These are phyloP conservation scores for Crambe crambe DNA, from an alignment of 37 sponge, comb jelly and placozoan genomes.

Conservation along the genomic window DNA sequence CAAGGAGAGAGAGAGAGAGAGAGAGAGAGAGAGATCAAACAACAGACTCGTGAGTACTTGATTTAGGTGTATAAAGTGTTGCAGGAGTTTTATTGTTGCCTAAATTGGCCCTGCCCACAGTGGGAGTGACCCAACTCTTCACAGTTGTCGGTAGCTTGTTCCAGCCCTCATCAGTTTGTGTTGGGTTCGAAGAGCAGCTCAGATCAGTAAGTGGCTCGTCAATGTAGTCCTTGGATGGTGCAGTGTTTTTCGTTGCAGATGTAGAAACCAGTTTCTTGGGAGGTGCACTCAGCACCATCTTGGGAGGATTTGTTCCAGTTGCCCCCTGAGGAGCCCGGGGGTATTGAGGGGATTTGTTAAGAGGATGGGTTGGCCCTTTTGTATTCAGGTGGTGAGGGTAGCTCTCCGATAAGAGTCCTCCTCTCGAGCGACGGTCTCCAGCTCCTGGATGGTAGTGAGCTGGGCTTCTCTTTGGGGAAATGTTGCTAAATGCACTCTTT, in stretches of 20 bases:
- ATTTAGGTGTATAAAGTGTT: background rate
- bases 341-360: background rate
- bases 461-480: background rate
- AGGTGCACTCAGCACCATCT: background rate
- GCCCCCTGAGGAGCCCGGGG: conserved; percentile 9
- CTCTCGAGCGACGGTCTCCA: background rate
- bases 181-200: no score
- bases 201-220: no score
- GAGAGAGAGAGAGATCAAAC: no score
- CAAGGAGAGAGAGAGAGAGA: no score
- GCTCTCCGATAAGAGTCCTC: background rate
- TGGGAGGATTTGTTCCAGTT: background rate
- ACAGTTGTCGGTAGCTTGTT: no score
- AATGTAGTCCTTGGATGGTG: no score
- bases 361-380: background rate
- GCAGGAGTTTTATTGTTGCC: no score
- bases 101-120: no score
- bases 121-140: no score
- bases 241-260: no score
- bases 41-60: conserved; percentile 22
- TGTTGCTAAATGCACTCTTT: background rate
- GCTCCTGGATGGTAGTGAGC: background rate
- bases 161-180: no score
- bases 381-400: background rate
- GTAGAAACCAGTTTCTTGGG: background rate